Evolutionary conservation across 2,113 vertebrate species (phyloP), one percentile per base, ranked within the genome.

Genomic region (Naja naja): DNA sequence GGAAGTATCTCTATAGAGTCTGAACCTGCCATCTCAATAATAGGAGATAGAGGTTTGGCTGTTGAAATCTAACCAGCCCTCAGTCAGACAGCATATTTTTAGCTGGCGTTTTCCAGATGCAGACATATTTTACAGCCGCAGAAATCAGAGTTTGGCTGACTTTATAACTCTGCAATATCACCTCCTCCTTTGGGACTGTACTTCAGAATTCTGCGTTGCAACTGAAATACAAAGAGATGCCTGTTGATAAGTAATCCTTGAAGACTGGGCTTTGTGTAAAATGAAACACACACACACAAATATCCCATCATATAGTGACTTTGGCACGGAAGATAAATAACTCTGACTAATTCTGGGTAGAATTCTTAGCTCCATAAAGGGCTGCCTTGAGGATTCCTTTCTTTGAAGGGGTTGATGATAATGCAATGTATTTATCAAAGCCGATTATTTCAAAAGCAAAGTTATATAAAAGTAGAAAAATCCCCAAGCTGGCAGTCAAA

Each of bases 191-290:
- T 81, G 18, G 7, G 7, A 47, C 54, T 95, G 94, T 47, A 58
- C 69, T 96, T 94, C 89, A 95, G 39, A 30, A 87, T 90, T 96
- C 91, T 89, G 95, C n/a, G 52, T 94, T 93, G 94, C 93, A 96
- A 97, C 97, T 95, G 94, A 95, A 91, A 95, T 91, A 98, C 98
- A 98, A 98, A 98, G 98, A 93, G 86, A 94, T 95, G 97, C 95
- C 96, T 98, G 97, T 98, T 90, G 95, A 96, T 94, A 95, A 96
- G 92, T 94, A 93, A 96, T 96, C 95, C 96, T 94, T 94, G 96
- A 93, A 97, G 96, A 96, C 2, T 0, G 95, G 94, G 95, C 96
- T 97, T 97, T 98, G 96, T 98, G 96, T 87, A n/a, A 94, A 93
- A 94, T 93, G 94, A 39, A 94, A 94, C 0, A 14, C 58, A 92